A percentile compares a stretch with the other conserved stretches of the same genome.
Conservation (phyloP, 2,797 vertebrate genomes). For the Enteromius argenteus region DNA sequence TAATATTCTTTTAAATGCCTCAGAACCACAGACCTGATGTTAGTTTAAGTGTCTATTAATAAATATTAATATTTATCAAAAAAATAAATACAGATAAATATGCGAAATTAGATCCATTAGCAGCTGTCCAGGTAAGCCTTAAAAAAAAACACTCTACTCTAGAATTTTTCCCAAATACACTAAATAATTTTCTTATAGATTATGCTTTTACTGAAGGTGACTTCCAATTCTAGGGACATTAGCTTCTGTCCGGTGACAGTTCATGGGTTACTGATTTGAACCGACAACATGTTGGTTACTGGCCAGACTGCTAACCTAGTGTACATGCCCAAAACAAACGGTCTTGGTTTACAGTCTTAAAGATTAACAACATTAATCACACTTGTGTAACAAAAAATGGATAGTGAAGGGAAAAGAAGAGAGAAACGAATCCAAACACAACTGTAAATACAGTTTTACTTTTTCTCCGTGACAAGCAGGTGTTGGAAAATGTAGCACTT, state of each 20-base stretch:
- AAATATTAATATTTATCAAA: too few relatives aligned
- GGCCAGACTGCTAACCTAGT: not conserved
- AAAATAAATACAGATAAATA: not conserved
- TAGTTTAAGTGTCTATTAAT: constrained; percentile 6
- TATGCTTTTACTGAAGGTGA: not conserved
- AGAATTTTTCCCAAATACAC: not conserved
- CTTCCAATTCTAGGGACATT: not conserved
- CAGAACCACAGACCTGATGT: not conserved
- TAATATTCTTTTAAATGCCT: not conserved
- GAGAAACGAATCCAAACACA: not conserved
- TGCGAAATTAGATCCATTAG: not conserved
- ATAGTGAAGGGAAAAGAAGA: not conserved
- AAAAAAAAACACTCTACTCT: not conserved
- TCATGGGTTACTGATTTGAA: not conserved
- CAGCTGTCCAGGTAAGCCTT: not conserved
- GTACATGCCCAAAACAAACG: not conserved
- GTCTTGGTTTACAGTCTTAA: not conserved
- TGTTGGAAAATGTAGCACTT: not conserved
- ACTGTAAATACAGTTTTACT: not conserved
- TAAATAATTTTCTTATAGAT: not conserved
- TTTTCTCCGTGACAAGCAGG: not conserved
- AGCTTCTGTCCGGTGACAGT: not conserved
- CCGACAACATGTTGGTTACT: not conserved
- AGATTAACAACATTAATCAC: not conserved
- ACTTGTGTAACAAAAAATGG: not conserved